These are phyloP conservation scores for Uropsilus gracilis DNA, from an alignment of 2,113 vertebrate species.

Conservation along the genomic window DNA sequence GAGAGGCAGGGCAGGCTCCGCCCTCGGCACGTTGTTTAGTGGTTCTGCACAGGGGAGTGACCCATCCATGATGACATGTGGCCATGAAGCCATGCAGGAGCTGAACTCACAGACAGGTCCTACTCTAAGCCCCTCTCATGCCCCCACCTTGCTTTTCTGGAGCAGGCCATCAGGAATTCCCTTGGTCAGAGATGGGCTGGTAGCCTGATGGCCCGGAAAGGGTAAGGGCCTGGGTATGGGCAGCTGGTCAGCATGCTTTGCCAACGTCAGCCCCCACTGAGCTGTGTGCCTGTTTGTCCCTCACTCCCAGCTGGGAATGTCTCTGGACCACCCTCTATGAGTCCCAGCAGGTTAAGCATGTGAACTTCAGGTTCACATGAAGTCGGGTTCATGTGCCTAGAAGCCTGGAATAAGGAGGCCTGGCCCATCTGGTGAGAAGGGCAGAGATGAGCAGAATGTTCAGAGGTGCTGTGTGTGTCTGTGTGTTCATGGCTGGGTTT, in stretches of 20 bases:
- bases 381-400: not conserved
- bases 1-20: not conserved
- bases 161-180: not conserved
- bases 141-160: not conserved
- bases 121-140: too few relatives aligned
- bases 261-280: not conserved
- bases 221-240: not conserved
- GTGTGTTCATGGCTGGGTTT: not conserved
- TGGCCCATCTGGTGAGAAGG: not conserved
- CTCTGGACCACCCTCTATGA: not conserved
- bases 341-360: not conserved
- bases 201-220: not conserved
- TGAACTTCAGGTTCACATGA: not conserved
- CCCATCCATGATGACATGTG: accelerated
- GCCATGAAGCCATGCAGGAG: not conserved
- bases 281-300: accelerated
- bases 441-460: not conserved
- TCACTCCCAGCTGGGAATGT: not conserved
- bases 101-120: too few relatives aligned
- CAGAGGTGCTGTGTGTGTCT: not conserved
- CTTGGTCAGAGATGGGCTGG: not conserved
- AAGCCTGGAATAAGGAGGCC: not conserved
- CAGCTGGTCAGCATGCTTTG: accelerated
- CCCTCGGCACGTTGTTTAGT: not conserved
- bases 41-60: not conserved